These are phyloP conservation scores for Melanotaenia pygmaea DNA, from an alignment of 2,797 vertebrate species.

Conservation along the genomic window DNA sequence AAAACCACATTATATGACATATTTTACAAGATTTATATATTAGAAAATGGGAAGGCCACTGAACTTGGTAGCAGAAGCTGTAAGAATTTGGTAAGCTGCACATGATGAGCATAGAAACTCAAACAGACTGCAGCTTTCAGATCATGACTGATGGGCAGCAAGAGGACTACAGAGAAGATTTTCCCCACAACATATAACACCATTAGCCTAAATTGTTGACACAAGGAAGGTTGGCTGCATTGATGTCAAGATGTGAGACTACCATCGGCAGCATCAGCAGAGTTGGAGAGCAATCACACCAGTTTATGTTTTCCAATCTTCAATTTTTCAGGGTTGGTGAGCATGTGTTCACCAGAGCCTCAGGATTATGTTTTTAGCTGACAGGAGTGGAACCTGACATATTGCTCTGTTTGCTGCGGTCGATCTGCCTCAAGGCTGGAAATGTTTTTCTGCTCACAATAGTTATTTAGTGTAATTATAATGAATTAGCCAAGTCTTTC, in stretches of 20 bases:
- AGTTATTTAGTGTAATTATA: not conserved
- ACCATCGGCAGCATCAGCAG: not conserved
- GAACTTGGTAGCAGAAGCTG: not conserved
- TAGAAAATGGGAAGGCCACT: too few species aligned
- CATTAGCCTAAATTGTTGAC: too few species aligned
- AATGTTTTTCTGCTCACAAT: not conserved
- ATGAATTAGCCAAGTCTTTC: not conserved
- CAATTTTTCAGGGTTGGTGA: not conserved
- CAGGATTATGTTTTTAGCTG: not conserved
- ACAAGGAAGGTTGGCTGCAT: not conserved
- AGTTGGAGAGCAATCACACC: not conserved
- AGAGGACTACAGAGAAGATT: too few species aligned
- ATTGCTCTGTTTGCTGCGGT: not conserved
- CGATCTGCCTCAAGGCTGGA: not conserved
- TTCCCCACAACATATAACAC: not conserved
- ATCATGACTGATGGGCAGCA: not conserved
- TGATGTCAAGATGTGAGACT: not conserved
- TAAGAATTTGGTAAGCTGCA: not conserved
- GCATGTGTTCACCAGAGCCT: not conserved
- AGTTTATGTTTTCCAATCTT: not conserved
- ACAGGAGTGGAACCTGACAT: not conserved
- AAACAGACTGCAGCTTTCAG: not conserved
- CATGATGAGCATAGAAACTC: not conserved
- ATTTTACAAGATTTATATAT: too few species aligned
- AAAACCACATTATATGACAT: too few species aligned